These are phyloP conservation scores for Tiaroga cobitis DNA, from an alignment of 2,797 vertebrate genomes.

Conservation along the genomic window DNA sequence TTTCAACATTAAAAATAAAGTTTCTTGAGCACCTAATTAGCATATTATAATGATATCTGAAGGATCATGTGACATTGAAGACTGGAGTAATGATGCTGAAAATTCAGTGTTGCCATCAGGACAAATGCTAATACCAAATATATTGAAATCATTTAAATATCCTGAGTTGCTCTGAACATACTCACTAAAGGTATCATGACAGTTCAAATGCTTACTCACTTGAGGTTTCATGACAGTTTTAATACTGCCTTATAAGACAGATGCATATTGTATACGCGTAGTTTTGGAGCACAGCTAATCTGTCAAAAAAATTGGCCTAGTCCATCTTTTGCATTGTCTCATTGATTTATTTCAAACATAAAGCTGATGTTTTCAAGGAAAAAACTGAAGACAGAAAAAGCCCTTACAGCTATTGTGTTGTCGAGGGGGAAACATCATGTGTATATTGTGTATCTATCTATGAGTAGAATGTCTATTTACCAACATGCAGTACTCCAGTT, in stretches of 20 bases:
- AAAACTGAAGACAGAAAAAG: neutral
- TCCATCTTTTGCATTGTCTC: neutral
- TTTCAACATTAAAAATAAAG: neutral
- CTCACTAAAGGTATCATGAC: too few relatives aligned
- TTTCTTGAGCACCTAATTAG: neutral
- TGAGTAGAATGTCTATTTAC: neutral
- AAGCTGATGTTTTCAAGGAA: neutral
- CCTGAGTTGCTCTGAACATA: neutral
- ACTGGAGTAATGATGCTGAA: neutral
- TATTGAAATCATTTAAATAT: neutral
- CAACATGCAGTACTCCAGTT: neutral
- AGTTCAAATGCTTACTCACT: neutral
- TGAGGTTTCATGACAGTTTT: neutral
- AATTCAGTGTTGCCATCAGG: neutral
- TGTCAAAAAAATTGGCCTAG: neutral
- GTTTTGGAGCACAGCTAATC: neutral
- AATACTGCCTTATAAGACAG: neutral
- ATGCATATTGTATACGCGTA: neutral
- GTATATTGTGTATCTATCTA: neutral
- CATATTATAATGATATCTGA: neutral
- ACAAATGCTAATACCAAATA: neutral
- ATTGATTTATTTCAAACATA: neutral
- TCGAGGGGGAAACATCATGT: neutral
- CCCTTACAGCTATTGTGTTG: neutral
- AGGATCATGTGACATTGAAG: neutral